Conservation (phyloP, 2,888 invertebrate genomes). For the Xylocampa areola region DNA sequence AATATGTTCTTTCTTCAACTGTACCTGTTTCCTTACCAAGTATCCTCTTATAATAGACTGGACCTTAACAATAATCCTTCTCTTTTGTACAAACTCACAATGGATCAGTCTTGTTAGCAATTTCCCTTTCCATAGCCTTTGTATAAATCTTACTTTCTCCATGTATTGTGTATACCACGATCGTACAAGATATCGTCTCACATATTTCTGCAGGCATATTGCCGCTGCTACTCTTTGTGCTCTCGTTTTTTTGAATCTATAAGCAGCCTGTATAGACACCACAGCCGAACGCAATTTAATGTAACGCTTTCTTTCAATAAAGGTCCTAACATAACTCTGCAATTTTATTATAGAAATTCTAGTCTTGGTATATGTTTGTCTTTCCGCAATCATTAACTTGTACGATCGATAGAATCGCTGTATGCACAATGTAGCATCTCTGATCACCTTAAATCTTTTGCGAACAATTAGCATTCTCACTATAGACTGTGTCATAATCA, state of each 20-base stretch:
- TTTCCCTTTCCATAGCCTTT: constrained; percentile 82
- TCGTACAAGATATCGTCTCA: constrained; percentile 72
- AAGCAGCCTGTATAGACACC: constrained; percentile 77
- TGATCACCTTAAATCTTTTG: constrained; percentile 64
- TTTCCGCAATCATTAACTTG: constrained; percentile 62
- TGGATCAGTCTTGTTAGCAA: constrained; percentile 75
- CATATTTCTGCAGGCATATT: constrained; percentile 76
- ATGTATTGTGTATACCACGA: constrained; percentile 70
- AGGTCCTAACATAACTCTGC: constrained; percentile 69
- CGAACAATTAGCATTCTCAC: constrained; percentile 74
- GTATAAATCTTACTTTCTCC: constrained; percentile 72
- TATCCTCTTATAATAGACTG: constrained; percentile 86
- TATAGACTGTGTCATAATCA: constrained; percentile 74
- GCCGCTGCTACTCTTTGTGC: constrained; percentile 69
- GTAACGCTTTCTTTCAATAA: constrained; percentile 72
- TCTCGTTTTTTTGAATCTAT: constrained; percentile 71
- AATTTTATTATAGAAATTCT: constrained; percentile 65
- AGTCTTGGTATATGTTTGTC: constrained; percentile 62
- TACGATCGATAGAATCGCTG: constrained; percentile 81
- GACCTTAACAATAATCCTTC: constrained; percentile 71
- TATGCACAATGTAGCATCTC: constrained; percentile 68
- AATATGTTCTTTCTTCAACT: constrained; percentile 79
- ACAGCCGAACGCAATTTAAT: constrained; percentile 66
- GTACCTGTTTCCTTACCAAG: constrained; percentile 83
- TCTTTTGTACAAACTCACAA: constrained; percentile 75